These are phyloP conservation scores for Oncorhynchus mykiss DNA, from an alignment of 2,113 vertebrate species.

Conservation along the genomic window DNA sequence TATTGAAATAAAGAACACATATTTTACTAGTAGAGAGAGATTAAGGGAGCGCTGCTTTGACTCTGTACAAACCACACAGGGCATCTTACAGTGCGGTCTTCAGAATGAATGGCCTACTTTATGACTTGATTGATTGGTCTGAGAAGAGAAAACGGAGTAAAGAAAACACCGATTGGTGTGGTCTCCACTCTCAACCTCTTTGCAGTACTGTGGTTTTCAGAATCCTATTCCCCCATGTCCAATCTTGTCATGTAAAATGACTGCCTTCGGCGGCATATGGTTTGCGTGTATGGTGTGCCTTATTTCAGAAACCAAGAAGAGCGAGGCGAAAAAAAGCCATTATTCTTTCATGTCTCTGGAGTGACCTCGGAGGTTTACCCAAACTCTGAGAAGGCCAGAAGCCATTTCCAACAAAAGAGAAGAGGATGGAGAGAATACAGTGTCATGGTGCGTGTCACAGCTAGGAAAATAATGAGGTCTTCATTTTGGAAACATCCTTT, in stretches of 20 bases:
- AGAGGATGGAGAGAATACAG: conserved; percentile 5
- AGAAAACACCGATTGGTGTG: conserved; percentile 12
- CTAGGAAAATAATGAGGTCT: conserved; percentile 12
- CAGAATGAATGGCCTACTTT: too few species aligned
- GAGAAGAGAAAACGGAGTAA: not conserved
- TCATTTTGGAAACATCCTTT: not conserved
- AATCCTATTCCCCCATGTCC: conserved; percentile 11
- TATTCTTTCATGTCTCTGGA: conserved; percentile 1
- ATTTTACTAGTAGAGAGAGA: not conserved
- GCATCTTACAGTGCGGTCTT: not conserved
- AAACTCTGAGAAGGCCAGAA: conserved; percentile 6
- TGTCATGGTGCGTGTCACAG: conserved; percentile 17
- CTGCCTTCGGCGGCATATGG: conserved; percentile 18
- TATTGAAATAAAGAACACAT: too few species aligned
- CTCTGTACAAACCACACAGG: too few species aligned
- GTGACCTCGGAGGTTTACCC: conserved; percentile 25
- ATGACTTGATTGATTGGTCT: too few species aligned
- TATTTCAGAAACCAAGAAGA: conserved; percentile 24
- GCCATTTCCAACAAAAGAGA: conserved; percentile 18
- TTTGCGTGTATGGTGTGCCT: conserved; percentile 6
- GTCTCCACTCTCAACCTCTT: not conserved
- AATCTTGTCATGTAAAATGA: conserved; percentile 15
- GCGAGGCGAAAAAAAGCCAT: conserved; percentile 18
- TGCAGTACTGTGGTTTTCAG: conserved; percentile 4
- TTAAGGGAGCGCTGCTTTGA: too few species aligned